Base-by-base conservation (phyloP, 1,140 invertebrate genomes). In the Drosophila bipectinata region DNA sequence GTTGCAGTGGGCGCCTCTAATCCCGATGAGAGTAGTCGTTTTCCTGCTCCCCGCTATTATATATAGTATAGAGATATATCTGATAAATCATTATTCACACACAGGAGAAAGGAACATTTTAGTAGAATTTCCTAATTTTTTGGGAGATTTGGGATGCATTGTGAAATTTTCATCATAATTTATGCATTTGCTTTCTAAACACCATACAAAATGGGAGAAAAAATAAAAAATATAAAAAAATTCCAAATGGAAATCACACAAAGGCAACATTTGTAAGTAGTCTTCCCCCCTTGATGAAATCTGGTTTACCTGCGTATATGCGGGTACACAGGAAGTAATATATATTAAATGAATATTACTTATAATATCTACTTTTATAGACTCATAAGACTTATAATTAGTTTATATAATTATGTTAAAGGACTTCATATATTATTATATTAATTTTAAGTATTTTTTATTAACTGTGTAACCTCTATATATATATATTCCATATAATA, bases 251-350 rank as follows among this genome's bases (percentile, higher is more conserved):
- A 21, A 69, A 68, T 69, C 18, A 45, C 55, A 79, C 77, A 79
- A 79, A 79, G 66, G 64, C 56, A 66, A 78, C 60, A 78, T 78
- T 78, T 78, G 44, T 66, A 78, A 72, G 75, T 72, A 66, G 59
- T 57, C 15, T 18, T 14, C 24, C 24, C 51, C 28, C 7, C 66
- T 18, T 39, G 41, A 69, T 49, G 52, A 56, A 67, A 68, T 69
- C 18, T 21, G 52, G 32, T 57, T 69, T 69, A 69, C 18, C 32
- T 41, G 44, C 64, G 63, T 69, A 18, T 26, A 44, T 44, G 41
- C 41, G 15, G 4, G 4, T 39, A 12, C 52, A 41, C 41, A 2
- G 24, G 7, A 30, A 41, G 52, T 24, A 26, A 41, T 55, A 15
- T 12, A 37, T 32, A 3, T 10, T 18, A 21, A 10, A 21, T 12